phyloP scores from a whole-genome alignment of 2,113 vertebrate species.

The Struthio camelus region DNA sequence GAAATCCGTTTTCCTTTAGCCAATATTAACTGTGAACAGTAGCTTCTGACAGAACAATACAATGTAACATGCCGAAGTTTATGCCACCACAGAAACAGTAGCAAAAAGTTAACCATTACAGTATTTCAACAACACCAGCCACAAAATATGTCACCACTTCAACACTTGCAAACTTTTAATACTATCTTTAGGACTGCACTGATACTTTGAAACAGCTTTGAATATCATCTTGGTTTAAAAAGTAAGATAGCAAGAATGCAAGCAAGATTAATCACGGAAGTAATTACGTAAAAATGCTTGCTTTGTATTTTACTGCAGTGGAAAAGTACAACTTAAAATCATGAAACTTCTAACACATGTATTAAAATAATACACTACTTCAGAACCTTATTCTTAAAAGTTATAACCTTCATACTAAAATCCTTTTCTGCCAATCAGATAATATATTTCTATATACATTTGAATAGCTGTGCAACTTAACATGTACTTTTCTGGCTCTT shows the following conservation, averaged over 20 bases:
- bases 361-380: neutral
- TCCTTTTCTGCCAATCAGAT: neutral
- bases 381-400: neutral
- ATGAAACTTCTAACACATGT: neutral
- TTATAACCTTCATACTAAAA: neutral
- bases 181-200: neutral
- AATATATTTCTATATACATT: neutral
- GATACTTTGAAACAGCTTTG: neutral
- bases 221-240: neutral
- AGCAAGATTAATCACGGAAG: neutral
- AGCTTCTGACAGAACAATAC: conserved; percentile 55
- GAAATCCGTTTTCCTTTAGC: neutral
- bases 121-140: conserved; percentile 58
- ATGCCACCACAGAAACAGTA: neutral
- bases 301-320: neutral
- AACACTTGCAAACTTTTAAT: neutral
- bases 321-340: neutral
- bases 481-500: neutral
- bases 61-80: neutral
- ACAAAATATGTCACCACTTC: conserved; percentile 1
- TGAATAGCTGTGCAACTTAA: neutral
- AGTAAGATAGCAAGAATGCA: neutral
- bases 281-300: neutral
- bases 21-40: conserved; percentile 2
- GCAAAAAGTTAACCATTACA: conserved; percentile 23